Conservation (phyloP, 2,113 vertebrate species). For the Larimichthys polyactis region DNA sequence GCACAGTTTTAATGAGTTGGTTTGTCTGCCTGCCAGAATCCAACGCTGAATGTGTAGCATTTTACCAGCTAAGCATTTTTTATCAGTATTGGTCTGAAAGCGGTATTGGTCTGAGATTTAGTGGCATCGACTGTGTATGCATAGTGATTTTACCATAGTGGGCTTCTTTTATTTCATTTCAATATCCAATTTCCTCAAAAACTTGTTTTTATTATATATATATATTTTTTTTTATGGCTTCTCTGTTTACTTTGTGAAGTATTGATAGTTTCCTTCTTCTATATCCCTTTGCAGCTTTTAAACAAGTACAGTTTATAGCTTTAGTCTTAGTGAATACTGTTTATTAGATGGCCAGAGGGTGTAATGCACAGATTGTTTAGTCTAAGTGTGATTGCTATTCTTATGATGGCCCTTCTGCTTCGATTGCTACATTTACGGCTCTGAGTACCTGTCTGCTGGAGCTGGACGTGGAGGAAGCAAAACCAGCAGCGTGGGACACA, state of each 20-base stretch:
- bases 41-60: constrained; percentile 32
- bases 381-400: constrained; percentile 11
- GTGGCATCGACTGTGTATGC: constrained; percentile 32
- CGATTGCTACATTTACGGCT: background rate
- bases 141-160: constrained; percentile 37
- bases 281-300: background rate
- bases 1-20: constrained; percentile 65
- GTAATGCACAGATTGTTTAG: background rate
- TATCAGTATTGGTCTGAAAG: constrained; percentile 33
- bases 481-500: background rate
- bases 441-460: background rate
- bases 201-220: background rate
- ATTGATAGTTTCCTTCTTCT: constrained; percentile 3
- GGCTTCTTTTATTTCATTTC: constrained; percentile 59
- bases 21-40: constrained; percentile 58
- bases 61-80: constrained; percentile 66
- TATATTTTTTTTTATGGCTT: constrained; percentile 10
- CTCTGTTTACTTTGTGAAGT: constrained; percentile 16
- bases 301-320: background rate
- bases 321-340: background rate
- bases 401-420: background rate
- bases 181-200: constrained; percentile 59
- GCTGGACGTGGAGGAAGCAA: background rate
- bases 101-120: constrained; percentile 11
- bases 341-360: constrained; percentile 14